These are phyloP conservation scores for Eupithecia centaureata DNA, from an alignment of 2,888 invertebrate species.

Conservation along the genomic window DNA sequence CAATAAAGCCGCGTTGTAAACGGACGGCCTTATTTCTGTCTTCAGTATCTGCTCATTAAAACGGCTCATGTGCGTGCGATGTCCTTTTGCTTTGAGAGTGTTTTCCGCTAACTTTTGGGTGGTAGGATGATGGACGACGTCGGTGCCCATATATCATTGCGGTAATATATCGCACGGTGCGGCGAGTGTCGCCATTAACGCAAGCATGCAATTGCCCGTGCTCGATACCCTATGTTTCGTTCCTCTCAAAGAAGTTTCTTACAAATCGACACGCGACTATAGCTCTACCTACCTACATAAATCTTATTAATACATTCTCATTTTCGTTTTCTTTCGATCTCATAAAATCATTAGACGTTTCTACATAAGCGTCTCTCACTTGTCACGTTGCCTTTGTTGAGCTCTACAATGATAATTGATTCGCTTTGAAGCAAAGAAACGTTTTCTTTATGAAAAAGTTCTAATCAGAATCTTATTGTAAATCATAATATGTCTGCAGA, in stretches of 20 bases:
- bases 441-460: conserved; percentile 59
- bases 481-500: conserved; percentile 59
- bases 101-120: conserved; percentile 83
- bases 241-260: conserved; percentile 71
- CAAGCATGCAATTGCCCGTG: conserved; percentile 77
- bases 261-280: conserved; percentile 80
- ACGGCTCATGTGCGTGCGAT: conserved; percentile 62
- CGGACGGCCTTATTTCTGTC: conserved; percentile 80
- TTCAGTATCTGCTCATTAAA: conserved; percentile 82
- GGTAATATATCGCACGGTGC: conserved; percentile 80
- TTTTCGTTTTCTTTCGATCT: conserved; percentile 72
- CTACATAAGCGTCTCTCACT: conserved; percentile 54
- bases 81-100: conserved; percentile 71
- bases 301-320: conserved; percentile 81
- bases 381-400: conserved; percentile 56
- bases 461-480: conserved; percentile 74
- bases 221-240: conserved; percentile 52
- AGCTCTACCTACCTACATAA: conserved; percentile 76
- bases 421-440: conserved; percentile 54
- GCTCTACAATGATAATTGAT: conserved; percentile 47
- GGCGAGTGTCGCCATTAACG: conserved; percentile 83
- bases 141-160: conserved; percentile 81
- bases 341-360: conserved; percentile 64
- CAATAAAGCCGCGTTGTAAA: conserved; percentile 76
- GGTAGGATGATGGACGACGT: conserved; percentile 82